Base-by-base conservation (phyloP, 2,888 invertebrate species). In the Noctuana brunneofusca region DNA sequence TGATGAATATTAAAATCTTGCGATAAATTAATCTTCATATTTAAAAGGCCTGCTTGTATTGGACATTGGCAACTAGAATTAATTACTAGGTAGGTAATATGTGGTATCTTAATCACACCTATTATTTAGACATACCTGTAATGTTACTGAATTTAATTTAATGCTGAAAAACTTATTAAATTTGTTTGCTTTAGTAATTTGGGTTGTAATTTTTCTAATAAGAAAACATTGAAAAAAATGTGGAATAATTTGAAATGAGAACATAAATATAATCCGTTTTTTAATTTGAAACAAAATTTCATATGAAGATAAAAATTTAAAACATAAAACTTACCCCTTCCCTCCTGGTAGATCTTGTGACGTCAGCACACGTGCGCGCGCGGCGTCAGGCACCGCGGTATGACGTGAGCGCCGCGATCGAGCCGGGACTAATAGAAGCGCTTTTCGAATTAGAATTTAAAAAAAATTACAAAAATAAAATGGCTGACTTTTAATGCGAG, bases 291-390 rank as follows among this genome's bases (percentile, higher is more conserved):
- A 11, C 2, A 48, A 48, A 48, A 20, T 48, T 12, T 2, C 11
- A 22, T 12, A 8, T 24, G 14, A 58, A 27, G 3, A 14, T 35
- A 35, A 32, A 35, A 14, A 69, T 9, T 66, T 67, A 63, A 66
- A 67, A 64, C 67, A 72, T 74, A 73, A 70, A 72, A 86, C 86
- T 86, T 76, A 87, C 70, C 78, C 77, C 60, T 54, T 53, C 60
- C 80, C 81, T 80, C 78, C 75, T 79, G 79, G 74, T 76, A 78
- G 79, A 75, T 5, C 9, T 73, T 72, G 69, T 83, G 84, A 78
- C 80, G 82, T 81, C 83, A 80, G 70, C 76, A 75, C 85, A 86
- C 84, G 85, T 84, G 86, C 80, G 78, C 75, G 46, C 54, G 60
- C 60, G 60, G 54, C 60, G 60, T 60, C 60, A 72, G 75, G 68